phyloP scores from a whole-genome alignment of 2,113 vertebrate genomes.

The Pelodiscus sinensis region DNA sequence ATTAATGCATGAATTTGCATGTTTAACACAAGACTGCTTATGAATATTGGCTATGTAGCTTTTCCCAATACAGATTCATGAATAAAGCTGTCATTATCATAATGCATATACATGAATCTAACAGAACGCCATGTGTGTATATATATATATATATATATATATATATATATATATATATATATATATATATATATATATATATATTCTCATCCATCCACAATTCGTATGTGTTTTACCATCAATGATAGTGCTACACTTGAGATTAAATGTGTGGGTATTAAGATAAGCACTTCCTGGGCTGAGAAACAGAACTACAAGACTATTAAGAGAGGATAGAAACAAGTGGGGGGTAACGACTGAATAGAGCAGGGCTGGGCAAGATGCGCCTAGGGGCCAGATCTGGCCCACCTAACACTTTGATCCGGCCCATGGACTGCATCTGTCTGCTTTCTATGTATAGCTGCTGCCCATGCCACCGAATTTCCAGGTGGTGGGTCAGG shows the following conservation, averaged over 20 bases:
- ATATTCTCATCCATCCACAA: slow-evolving; percentile 34
- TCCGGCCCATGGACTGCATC: no score
- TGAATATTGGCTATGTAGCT: slow-evolving; percentile 23
- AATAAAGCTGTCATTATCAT: slow-evolving; percentile 61
- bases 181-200: no score
- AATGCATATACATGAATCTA: slow-evolving; percentile 63
- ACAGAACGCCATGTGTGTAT: slow-evolving; percentile 51
- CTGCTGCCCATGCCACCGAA: no score
- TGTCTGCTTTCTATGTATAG: no score
- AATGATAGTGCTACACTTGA: slow-evolving; percentile 21
- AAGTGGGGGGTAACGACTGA: slow-evolving; percentile 49
- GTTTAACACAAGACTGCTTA: not conserved
- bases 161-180: no score
- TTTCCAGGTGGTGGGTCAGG: no score
- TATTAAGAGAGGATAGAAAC: slow-evolving; percentile 49
- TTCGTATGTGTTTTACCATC: slow-evolving; percentile 62
- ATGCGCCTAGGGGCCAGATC: no score
- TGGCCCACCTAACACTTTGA: no score
- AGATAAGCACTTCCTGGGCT: slow-evolving; percentile 40
- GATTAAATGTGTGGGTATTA: slow-evolving; percentile 51
- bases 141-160: no score
- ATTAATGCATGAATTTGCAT: slow-evolving; percentile 48
- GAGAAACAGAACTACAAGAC: slow-evolving; percentile 37
- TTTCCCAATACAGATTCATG: slow-evolving; percentile 45
- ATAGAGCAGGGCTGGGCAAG: not conserved